Evolutionary conservation across 1,140 invertebrate genomes (phyloP), one percentile per base, ranked within the genome.

Genomic region (Drosophila takahashii): DNA sequence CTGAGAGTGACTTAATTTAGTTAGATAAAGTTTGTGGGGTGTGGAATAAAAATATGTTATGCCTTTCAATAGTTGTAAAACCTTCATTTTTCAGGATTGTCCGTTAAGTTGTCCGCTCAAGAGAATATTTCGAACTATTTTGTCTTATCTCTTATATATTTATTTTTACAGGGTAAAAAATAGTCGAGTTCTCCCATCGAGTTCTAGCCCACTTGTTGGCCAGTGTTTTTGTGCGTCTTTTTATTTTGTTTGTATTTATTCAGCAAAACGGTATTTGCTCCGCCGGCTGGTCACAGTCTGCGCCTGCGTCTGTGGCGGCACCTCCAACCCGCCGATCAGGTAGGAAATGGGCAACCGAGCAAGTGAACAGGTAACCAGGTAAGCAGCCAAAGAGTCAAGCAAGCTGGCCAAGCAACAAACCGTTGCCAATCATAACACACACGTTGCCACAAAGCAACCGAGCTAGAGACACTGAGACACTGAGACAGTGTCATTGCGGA

Each of bases 371-470:
- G 47, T 42, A 54, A 47, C 45, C 47, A 51, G 44, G 51, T 42
- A 54, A 45, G 52, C 45, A 59, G 45, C 52, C 34, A 16, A 13
- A 27, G 27, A 72, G 45, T 52, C 27, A 13, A 11, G 50, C 50
- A 39, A 61, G 41, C 50, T 50, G 45, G 50, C 48, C 50, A 51
- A 50, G 60, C 60, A 78, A 57, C 66, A 70, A 76, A 57, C 60
- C 73, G 77, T 85, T 86, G 83, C 83, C 81, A 86, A 86, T 86
- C 81, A 87, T 86, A 87, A 79, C 81, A 71, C 80, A 84, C 80
- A 81, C 80, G 79, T 81, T 85, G 81, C 77, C 65, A 60, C 52
- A 42, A 29, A 41, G 6, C 22, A 45, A 45, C 11, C 39, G 32
- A 62, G 18, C 1, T 39, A 18, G 15, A 27, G 58, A 37, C 62